Evolutionary conservation across 2,888 invertebrate species (phyloP).

Genomic region (Agrochola litura): DNA sequence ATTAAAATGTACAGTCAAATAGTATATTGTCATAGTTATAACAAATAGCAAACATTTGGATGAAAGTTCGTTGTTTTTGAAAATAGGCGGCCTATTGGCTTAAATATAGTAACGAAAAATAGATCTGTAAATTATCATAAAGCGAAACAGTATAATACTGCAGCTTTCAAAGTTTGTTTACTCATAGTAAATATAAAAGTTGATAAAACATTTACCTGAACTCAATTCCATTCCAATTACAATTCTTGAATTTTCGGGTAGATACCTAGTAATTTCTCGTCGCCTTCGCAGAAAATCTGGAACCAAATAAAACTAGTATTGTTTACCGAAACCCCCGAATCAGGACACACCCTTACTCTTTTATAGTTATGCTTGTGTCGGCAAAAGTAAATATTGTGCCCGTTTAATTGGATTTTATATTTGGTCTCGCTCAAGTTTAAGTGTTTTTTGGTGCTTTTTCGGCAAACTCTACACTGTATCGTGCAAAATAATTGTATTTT

Average conservation of each 20-base stretch:
- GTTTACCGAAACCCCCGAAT: constrained; percentile 1
- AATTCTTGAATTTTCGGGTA: no score
- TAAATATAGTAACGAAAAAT: neutral
- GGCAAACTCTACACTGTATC: constrained; percentile 6
- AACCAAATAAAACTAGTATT: neutral
- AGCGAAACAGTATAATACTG: neutral
- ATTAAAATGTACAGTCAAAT: neutral
- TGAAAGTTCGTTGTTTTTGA: neutral
- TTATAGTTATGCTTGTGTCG: constrained; percentile 63
- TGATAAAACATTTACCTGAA: neutral
- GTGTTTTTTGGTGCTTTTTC: constrained; percentile 61
- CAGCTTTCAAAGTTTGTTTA: neutral
- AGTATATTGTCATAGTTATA: neutral
- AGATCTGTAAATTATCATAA: neutral
- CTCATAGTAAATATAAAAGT: neutral
- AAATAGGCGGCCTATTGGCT: neutral
- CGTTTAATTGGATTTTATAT: constrained; percentile 78
- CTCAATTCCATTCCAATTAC: neutral
- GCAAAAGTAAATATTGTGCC: constrained; percentile 72
- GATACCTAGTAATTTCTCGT: no score
- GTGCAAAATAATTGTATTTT: neutral
- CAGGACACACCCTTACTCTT: constrained; percentile 48
- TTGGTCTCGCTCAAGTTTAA: constrained; percentile 64
- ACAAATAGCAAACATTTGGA: neutral
- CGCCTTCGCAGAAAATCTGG: neutral